Percentiles rank a stretch among this genome's conserved stretches.
phyloP scores from a whole-genome alignment of 2,113 vertebrate species.

The Chlamydotis undulata region DNA sequence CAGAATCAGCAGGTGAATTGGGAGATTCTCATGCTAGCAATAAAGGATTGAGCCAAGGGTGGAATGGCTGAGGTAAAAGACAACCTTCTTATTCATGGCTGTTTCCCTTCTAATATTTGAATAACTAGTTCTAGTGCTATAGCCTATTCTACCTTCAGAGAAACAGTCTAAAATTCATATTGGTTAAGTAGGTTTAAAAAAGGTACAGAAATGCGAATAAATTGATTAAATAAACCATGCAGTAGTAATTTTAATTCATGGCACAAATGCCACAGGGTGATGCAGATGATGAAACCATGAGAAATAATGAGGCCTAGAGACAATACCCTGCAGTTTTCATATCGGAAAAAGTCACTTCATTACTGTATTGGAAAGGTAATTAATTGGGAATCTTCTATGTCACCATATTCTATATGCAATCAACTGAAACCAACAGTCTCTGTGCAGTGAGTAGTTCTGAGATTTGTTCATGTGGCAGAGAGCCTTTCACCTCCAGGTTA shows the following conservation, averaged over 20 bases:
- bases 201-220: neutral
- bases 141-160: neutral
- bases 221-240: neutral
- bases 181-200: neutral
- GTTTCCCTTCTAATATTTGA: neutral
- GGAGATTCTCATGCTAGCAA: neutral
- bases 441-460: neutral
- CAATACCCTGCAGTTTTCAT: neutral
- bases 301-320: slow-evolving; percentile 6
- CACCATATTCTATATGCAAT: neutral
- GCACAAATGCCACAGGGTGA: neutral
- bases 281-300: neutral
- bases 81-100: neutral
- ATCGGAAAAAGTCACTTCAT: slow-evolving; percentile 15
- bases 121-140: neutral
- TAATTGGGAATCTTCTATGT: neutral
- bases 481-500: neutral
- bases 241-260: neutral
- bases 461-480: neutral
- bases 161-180: neutral
- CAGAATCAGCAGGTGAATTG: neutral
- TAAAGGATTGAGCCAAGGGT: neutral
- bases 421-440: neutral
- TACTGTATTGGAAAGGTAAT: neutral
- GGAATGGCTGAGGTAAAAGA: neutral